A percentile compares a stretch with the other conserved stretches of the same genome.
Evolutionary conservation across 2,797 vertebrate species (phyloP).

Genomic region (Antrozous pallidus): DNA sequence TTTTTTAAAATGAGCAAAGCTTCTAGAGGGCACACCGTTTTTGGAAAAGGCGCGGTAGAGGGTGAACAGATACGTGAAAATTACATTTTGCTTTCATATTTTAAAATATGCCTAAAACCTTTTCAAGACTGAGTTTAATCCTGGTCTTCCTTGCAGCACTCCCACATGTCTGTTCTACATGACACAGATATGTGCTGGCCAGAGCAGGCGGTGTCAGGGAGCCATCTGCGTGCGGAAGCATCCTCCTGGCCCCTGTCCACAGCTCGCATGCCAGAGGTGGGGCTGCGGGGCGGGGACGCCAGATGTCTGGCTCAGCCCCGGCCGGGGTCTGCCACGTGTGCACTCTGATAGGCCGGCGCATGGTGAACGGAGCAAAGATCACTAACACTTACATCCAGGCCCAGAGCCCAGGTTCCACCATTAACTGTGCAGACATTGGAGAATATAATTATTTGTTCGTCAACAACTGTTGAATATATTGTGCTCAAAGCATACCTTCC

Average conservation of each 20-base stretch:
- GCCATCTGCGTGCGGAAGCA: slow-evolving; percentile 47
- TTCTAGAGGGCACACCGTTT: neutral
- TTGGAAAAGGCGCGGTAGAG: neutral
- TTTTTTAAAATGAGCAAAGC: no score
- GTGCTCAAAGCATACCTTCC: neutral
- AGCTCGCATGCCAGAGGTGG: slow-evolving; percentile 65
- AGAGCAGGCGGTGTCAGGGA: slow-evolving; percentile 51
- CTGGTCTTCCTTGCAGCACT: neutral
- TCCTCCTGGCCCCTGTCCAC: slow-evolving; percentile 62
- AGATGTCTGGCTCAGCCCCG: slow-evolving; percentile 69
- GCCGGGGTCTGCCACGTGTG: slow-evolving; percentile 51
- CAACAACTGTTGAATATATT: neutral
- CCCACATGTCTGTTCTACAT: slow-evolving; percentile 19
- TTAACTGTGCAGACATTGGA: neutral
- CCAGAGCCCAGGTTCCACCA: neutral
- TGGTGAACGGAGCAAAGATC: slow-evolving; percentile 13
- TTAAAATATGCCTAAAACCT: neutral
- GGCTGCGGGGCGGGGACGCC: slow-evolving; percentile 63
- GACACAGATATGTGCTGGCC: slow-evolving; percentile 40
- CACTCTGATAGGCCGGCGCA: slow-evolving; percentile 44
- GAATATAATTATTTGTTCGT: neutral
- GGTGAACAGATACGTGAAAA: slow-evolving; percentile 9
- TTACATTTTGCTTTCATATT: slow-evolving; percentile 2
- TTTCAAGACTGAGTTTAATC: neutral
- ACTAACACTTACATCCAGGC: neutral